Evolutionary conservation across 2,888 invertebrate genomes (phyloP), one percentile per base, ranked within the genome.

Genomic region (Aspidiotus destructor): DNA sequence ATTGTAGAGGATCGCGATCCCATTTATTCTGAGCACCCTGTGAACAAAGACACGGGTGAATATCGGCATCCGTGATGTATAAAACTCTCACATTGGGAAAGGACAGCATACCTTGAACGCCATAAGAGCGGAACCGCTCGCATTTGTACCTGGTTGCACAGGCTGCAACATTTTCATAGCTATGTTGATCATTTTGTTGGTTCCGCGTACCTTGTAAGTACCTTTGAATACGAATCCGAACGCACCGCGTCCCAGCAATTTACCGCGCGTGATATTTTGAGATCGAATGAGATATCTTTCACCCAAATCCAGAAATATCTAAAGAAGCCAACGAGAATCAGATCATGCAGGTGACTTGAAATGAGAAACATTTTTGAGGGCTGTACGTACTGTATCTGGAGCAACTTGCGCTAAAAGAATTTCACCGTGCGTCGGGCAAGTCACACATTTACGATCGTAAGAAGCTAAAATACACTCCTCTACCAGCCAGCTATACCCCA

Each of bases 151-250:
- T 2, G 95, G 94, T 70, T 91, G 88, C 10, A 94, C 92, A 0
- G 97, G 96, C 77, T 96, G 95, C 70, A 97, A 79, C 85, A 96
- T 93, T 80, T 98, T 98, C 80, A 97, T 86, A 0, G 98, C 97
- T 1, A 96, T 90, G 70, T 88, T 84, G 17, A 83, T 81, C 64
- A 82, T 81, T 1, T 81, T 79, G 55, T 83, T 73, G 9, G 74
- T 72, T 10, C 74, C 73, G 58, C 83, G 79, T 60, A 82, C 76
- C 72, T 85, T 85, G 77, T 87, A 88, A 7, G 81, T 81, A 1
- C 89, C 93, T 74, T 87, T 85, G 77, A 94, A 93, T 9, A 99
- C 99, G 74, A 97, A 95, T 3, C 98, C 98, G 80, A 98, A 99
- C 0, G 97, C 96, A 2, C 99, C 99, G n/a, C 96, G 85, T 0